These are phyloP conservation scores for Cryptoblepharus egeriae DNA, from an alignment of 2,797 vertebrate genomes.

Conservation along the genomic window DNA sequence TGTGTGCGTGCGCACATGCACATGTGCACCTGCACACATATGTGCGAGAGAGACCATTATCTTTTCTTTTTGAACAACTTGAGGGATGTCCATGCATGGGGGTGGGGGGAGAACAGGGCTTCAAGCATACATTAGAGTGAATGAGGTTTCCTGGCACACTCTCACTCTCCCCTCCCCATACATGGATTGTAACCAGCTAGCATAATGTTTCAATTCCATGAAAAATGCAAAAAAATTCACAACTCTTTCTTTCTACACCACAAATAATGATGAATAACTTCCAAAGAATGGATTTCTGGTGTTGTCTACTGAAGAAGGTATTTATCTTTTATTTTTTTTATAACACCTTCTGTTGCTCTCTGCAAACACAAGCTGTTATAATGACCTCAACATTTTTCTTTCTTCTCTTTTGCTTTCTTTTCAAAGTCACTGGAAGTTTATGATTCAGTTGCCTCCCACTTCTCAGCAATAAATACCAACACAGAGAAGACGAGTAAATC, in stretches of 20 bases:
- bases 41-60: no score
- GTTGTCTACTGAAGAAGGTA: constrained; percentile 37
- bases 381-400: constrained; percentile 52
- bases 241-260: constrained; percentile 10
- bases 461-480: constrained; percentile 68
- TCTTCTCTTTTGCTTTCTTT: constrained; percentile 54
- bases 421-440: constrained; percentile 67
- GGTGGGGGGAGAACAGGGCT: no score
- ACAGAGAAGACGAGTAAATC: constrained; percentile 65
- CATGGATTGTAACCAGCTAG: no score
- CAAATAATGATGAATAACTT: constrained; percentile 34
- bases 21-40: no score
- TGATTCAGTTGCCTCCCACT: constrained; percentile 64
- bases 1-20: not conserved
- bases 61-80: not conserved
- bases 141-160: no score
- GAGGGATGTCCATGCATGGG: not conserved
- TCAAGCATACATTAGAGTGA: no score
- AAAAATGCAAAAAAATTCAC: constrained; percentile 25
- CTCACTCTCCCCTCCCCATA: no score
- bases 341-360: constrained; percentile 54
- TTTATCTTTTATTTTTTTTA: constrained; percentile 41
- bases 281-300: constrained; percentile 41
- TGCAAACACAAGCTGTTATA: constrained; percentile 59
- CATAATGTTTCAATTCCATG: not conserved